Evolutionary conservation across 2,113 vertebrate species (phyloP).

Genomic region (Narcine bancroftii): DNA sequence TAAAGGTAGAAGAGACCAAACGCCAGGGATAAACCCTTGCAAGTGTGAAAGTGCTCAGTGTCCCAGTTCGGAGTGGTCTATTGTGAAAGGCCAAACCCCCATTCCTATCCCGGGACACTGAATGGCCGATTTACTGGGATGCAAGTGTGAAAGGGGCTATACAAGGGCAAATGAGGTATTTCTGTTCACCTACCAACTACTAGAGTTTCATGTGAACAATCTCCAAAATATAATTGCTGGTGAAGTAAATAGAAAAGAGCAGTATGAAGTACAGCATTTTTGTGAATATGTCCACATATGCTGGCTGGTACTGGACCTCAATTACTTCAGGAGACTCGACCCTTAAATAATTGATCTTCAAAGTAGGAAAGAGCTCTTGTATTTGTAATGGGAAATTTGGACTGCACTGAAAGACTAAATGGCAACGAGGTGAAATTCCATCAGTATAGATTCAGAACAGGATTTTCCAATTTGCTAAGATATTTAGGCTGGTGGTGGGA

Average conservation of each 20-base stretch:
- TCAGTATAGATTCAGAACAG: background rate
- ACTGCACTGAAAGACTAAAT: background rate
- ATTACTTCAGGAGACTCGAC: background rate
- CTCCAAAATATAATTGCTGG: background rate
- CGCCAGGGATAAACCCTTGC: too few relatives aligned
- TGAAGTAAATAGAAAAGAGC: background rate
- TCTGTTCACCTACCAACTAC: background rate
- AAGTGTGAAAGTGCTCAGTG: too few relatives aligned
- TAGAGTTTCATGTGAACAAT: background rate
- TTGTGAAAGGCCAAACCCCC: too few relatives aligned
- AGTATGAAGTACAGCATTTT: background rate
- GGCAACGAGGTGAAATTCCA: background rate
- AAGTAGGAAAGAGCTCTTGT: background rate
- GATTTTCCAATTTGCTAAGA: background rate
- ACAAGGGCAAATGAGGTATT: background rate
- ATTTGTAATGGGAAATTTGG: background rate
- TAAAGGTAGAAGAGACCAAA: too few relatives aligned
- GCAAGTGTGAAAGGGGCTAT: too few relatives aligned
- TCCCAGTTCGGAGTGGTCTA: too few relatives aligned
- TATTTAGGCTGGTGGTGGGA: background rate
- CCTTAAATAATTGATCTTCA: background rate
- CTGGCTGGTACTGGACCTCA: background rate
- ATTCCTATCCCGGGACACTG: too few relatives aligned
- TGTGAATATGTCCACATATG: background rate
- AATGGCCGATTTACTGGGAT: too few relatives aligned